Evolutionary conservation across 53 echinoderm and acorn worm species (phyloP).

Genomic region (Arbacia lixula): DNA sequence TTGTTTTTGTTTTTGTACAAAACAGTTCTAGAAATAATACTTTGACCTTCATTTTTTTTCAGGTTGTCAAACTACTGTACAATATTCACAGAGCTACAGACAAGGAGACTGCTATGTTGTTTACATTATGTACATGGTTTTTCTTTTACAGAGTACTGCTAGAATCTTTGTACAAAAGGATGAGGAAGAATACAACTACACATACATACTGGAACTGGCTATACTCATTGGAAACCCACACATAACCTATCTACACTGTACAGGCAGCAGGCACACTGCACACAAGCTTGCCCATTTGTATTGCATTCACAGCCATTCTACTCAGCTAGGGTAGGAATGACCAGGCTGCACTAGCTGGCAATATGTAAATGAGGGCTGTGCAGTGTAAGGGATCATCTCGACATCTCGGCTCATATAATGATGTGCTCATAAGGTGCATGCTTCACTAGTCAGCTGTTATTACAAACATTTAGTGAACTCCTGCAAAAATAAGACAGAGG

Average conservation of each 20-base stretch:
- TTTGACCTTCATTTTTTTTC: conserved; percentile 2
- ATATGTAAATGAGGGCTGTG: conserved; percentile 39
- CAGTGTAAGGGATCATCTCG: conserved; percentile 34
- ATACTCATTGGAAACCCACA: no score
- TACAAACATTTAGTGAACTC: no score
- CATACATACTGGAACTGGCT: no score
- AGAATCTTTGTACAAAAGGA: conserved; percentile 12
- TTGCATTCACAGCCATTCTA: background rate
- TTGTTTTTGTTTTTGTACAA: conserved; percentile 37
- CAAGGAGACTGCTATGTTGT: background rate
- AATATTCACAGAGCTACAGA: conserved; percentile 35
- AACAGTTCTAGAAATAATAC: conserved; percentile 50
- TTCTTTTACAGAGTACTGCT: conserved; percentile 30
- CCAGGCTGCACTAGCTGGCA: background rate
- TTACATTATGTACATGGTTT: conserved; percentile 32
- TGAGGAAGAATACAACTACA: background rate
- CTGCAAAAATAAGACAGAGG: no score
- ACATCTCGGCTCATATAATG: background rate
- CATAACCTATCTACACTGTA: no score
- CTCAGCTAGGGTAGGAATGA: background rate
- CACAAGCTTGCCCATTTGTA: background rate
- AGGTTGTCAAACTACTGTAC: conserved; percentile 7
- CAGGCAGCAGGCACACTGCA: no score
- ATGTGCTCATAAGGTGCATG: no score
- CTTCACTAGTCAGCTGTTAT: no score